Evolutionary conservation across 2,888 invertebrate species (phyloP), one percentile per base, ranked within the genome.

Genomic region (Chrysolina oricalcia): DNA sequence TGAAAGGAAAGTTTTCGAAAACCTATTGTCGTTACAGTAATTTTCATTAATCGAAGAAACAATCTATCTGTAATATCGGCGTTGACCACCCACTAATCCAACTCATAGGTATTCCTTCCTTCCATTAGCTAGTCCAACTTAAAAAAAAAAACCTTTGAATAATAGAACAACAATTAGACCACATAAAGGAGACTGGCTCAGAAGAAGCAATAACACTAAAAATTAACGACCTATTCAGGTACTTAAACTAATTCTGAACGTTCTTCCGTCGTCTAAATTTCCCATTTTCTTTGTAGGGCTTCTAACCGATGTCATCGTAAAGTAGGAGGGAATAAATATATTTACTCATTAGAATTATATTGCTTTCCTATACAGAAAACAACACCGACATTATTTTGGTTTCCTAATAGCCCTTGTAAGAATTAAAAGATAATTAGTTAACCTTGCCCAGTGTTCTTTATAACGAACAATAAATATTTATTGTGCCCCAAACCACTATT

Each of bases 141-240:
- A n/a, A 19, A 40, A 27, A 27, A n/a, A 46, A 67, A 62, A n/a
- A 23, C 35, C 27, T 50, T 23, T 50, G 19, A 67, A 67, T 67
- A 67, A 67, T 67, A 27, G 48, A 50, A 66, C 67, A 43, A 69
- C 40, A 64, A 71, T 76, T 65, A 78, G 65, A 67, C 70, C 67
- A 76, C 76, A 76, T 76, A 78, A 77, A 78, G 72, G 40, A 76
- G 59, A 43, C 62, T 10, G 13, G 48, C 19, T 59, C 48, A 59
- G 71, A 66, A 62, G 64, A 21, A 63, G 70, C 77, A 65, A 81
- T 80, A 80, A 80, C 80, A 82, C 80, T 82, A 82, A 81, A 82
- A 78, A 70, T 77, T 80, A 80, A 82, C 80, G 78, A 79, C 75
- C 71, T 50, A 73, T 77, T 73, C 78, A 81, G 80, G 81, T 82